Evolutionary conservation across 2,113 vertebrate genomes (phyloP), one percentile per base, ranked within the genome.

Genomic region (Ondatra zibethicus): DNA sequence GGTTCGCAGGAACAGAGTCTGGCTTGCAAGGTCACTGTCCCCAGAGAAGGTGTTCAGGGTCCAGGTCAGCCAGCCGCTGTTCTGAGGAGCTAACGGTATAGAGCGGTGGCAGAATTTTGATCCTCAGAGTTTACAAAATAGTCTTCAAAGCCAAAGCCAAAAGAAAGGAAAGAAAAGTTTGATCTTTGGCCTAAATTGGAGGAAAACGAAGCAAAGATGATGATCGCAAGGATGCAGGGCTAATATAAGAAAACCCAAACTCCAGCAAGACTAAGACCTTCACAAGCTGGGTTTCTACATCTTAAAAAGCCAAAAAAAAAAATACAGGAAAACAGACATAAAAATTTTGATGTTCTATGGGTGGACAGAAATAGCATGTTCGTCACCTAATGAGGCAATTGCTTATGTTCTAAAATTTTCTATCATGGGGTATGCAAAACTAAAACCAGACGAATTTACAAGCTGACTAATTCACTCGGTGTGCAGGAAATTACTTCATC

Each of bases 401-500:
- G 17, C 27, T 94, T 61, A 4, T 88, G 68, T 80, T 92, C n/a
- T 52, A 94, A 68, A 68, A 11, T 5, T 21, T 82, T 63, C 90
- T 45, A 50, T 91, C n/a, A 82, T 25, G 90, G 55, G 33, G 17
- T 33, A 84, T 12, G 81, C 4, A 84, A 94, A 82, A n/a, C 36
- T 39, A 86, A 66, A 82, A 33, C 39, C 72, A 68, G 86, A 45
- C 21, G 68, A 19, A 58, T 93, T 77, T 63, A 80, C 5, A 45
- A 16, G 39, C 61, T 45, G 76, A 92, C 39, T 68, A 45, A 89
- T 52, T 92, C 58, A 42, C 21, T 86, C 14, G 70, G 13, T 39
- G 39, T 91, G 23, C 19, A 58, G 58, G 19, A 77, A 94, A 76
- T 52, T 16, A 96, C 45, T 92, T 91, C 47, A 96, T 66, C 77